Percentiles rank a stretch among this genome's conserved stretches.
phyloP scores from a whole-genome alignment of 2,797 vertebrate species.

The Pseudotriccus pelzelni region DNA sequence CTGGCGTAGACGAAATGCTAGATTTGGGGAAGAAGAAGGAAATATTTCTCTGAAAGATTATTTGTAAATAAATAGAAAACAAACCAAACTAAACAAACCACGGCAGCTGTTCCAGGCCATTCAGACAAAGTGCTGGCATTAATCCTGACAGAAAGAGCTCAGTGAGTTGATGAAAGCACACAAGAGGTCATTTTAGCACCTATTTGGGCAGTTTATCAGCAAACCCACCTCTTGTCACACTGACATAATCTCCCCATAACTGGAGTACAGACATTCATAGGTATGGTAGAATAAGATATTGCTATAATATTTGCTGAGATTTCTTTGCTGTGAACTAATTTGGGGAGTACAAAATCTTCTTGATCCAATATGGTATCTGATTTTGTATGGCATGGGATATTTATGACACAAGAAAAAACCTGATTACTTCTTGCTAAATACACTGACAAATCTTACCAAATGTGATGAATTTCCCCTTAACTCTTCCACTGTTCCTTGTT shows the following conservation, averaged over 20 bases:
- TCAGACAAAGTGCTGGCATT: not conserved
- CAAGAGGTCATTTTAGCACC: not conserved
- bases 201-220: not conserved
- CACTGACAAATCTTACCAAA: not conserved
- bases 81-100: constrained; percentile 17
- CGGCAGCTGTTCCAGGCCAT: not conserved
- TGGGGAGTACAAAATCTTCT: not conserved
- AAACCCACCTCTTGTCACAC: not conserved
- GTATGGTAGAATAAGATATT: not conserved
- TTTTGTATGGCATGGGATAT: not conserved
- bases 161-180: not conserved
- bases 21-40: constrained; percentile 70
- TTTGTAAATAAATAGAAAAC: constrained; percentile 49
- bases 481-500: not conserved
- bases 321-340: constrained; percentile 41
- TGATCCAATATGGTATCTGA: not conserved
- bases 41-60: constrained; percentile 66
- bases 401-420: not conserved
- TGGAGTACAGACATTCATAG: not conserved
- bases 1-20: constrained; percentile 71
- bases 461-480: not conserved
- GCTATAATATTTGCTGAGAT: not conserved
- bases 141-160: constrained; percentile 21
- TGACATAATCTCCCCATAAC: not conserved
- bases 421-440: not conserved